Evolutionary conservation across 2,113 vertebrate genomes (phyloP).

Genomic region (Microcebus murinus): DNA sequence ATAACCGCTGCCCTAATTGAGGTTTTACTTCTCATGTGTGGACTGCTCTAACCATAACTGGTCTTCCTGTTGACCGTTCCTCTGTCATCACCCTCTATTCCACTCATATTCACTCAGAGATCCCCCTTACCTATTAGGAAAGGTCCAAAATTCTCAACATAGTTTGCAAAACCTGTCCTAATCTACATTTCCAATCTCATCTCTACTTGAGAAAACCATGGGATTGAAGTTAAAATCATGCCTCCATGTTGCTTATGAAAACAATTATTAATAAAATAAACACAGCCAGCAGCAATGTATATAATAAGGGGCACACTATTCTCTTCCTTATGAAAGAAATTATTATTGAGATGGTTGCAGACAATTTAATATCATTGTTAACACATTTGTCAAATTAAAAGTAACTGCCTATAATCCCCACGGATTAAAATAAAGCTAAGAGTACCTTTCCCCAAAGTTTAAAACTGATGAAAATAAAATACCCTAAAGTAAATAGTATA

Average conservation of each 20-base stretch:
- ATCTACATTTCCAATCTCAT: neutral
- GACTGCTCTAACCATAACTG: no score
- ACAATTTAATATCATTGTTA: constrained; percentile 64
- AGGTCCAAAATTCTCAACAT: neutral
- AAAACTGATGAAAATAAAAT: constrained; percentile 31
- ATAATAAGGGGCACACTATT: neutral
- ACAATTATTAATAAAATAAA: neutral
- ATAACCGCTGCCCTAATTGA: neutral
- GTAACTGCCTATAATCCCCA: neutral
- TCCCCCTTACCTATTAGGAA: neutral
- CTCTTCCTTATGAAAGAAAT: neutral
- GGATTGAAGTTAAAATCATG: neutral
- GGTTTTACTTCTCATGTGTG: neutral
- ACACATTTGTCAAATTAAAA: constrained; percentile 47
- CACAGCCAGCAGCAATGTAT: neutral
- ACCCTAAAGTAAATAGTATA: neutral
- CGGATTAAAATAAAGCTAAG: neutral
- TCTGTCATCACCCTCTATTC: neutral
- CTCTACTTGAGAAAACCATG: neutral
- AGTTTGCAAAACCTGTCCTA: neutral
- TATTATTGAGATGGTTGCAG: neutral
- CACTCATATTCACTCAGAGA: neutral
- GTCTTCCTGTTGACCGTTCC: neutral
- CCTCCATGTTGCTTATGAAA: neutral
- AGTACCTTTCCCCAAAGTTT: neutral